Conservation (phyloP, 2,797 vertebrate genomes). For the Remorina albescens region DNA sequence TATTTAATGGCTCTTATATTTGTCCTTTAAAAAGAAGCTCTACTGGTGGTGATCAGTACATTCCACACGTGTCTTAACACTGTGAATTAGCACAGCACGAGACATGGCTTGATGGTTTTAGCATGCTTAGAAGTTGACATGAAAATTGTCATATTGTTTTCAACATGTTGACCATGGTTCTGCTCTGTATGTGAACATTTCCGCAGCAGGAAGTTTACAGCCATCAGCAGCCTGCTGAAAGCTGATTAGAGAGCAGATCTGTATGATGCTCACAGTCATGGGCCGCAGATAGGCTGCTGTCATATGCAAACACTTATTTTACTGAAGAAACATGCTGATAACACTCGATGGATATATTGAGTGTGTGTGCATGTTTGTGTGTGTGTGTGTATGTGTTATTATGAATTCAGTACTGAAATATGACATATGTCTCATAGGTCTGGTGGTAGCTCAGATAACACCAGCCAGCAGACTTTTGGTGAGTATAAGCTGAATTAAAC, state of each 20-base stretch:
- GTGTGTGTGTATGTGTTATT: conserved; percentile 15
- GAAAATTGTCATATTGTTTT: background rate
- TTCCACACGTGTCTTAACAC: background rate
- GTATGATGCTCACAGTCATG: background rate
- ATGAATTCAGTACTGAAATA: conserved; percentile 11
- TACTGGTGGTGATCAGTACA: background rate
- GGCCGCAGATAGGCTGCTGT: conserved; percentile 2
- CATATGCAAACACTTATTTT: conserved; percentile 51
- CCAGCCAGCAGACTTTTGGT: conserved; percentile 73
- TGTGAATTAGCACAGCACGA: background rate
- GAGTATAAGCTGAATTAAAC: conserved; percentile 52
- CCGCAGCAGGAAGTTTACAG: conserved; percentile 50
- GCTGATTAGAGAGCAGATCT: conserved; percentile 31
- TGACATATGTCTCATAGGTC: conserved; percentile 65
- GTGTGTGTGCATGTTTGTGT: conserved; percentile 26
- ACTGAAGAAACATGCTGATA: conserved; percentile 40
- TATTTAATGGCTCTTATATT: conserved; percentile 11
- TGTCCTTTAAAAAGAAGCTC: conserved; percentile 22
- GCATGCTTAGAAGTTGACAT: conserved; percentile 22
- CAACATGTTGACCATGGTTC: background rate
- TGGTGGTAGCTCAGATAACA: conserved; percentile 57
- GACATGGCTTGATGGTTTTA: background rate
- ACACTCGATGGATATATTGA: background rate
- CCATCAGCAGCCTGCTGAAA: conserved; percentile 15
- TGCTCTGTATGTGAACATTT: conserved; percentile 20